Base-by-base conservation (phyloP, 2,113 vertebrate species). In the Epinephelus fuscoguttatus region DNA sequence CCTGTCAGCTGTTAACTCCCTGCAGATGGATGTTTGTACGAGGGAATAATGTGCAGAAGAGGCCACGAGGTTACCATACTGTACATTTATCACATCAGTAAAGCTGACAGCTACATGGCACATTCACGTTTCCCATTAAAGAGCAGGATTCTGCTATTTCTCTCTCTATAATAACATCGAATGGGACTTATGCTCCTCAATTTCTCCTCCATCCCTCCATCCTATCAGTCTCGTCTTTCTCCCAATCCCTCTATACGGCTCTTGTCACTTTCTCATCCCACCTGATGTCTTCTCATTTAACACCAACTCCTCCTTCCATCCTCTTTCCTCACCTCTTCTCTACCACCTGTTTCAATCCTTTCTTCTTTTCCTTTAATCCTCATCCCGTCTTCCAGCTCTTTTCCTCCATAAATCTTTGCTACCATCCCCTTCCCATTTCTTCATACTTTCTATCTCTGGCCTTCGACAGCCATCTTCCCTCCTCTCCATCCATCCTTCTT, bases 101-200 rank as follows among this genome's bases (percentile, higher is more conserved):
- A 84, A 85, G 87, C 84, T 74, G 90, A 88, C 90, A 87, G 87
- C 59, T 59, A 74, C 87, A 72, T 47, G 73, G 67, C 88, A 70
- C 68, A 4, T 77, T 79, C 85, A 71, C 73, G 1, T 61, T 75
- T 70, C 55, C 75, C 74, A 75, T 88, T 84, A 74, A 75, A 60
- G 59, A 75, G 55, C 81, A 19, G 21, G 74, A 66, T 66, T 66
- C 75, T 17, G 37, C 47, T 60, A 4, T 78, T 85, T 33, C 47
- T 60, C 25, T 49, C 59, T 12, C 40, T 30, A 4, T 17, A 25
- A 75, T 59, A 50, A 67, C 59, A 4, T 0, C 0, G 6, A 78
- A 53, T 49, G 17, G 9, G 70, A 62, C 68, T 49, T 49, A 72
- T 60, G 50, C 70, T 56, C 37, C 75, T 73, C 55, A 25, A 42